phyloP scores from a whole-genome alignment of 2,888 invertebrate genomes.

The Incurvaria masculella region DNA sequence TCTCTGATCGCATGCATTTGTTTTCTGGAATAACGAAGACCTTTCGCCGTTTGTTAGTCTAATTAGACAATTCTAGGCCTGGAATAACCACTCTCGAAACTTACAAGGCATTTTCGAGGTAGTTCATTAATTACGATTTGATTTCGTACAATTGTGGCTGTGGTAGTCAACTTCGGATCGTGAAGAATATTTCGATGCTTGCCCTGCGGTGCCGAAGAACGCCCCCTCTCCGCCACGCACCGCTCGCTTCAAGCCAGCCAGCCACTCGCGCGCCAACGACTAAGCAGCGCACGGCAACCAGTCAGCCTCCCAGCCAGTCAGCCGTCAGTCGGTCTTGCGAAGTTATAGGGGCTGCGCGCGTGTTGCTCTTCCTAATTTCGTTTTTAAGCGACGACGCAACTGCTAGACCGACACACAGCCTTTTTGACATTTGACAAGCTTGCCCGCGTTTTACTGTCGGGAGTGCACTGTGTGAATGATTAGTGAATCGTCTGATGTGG shows the following conservation, averaged over 20 bases:
- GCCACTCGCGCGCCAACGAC: constrained; percentile 19
- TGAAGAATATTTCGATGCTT: too few species aligned
- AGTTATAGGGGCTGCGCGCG: background rate
- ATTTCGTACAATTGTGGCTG: too few species aligned
- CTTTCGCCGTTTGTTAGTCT: too few species aligned
- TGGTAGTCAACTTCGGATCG: too few species aligned
- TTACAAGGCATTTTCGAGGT: too few species aligned
- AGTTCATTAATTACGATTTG: too few species aligned
- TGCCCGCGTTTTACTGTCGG: constrained; percentile 26
- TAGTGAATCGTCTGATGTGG: constrained; percentile 44
- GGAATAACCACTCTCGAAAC: too few species aligned
- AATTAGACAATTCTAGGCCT: too few species aligned
- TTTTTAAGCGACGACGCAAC: background rate
- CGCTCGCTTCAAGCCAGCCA: constrained; percentile 22
- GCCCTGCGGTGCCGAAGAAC: too few species aligned
- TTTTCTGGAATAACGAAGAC: too few species aligned
- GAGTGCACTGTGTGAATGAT: constrained; percentile 36
- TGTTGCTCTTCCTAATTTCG: background rate
- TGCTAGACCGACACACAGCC: constrained; percentile 28
- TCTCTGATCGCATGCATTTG: too few species aligned
- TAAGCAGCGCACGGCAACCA: constrained; percentile 18
- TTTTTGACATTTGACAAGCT: constrained; percentile 53
- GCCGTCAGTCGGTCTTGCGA: constrained; percentile 17
- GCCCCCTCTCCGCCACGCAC: constrained; percentile 28
- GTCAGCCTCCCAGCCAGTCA: constrained; percentile 28